Base-by-base conservation (phyloP, 2,797 vertebrate species). In the Anniella stebbinsi region DNA sequence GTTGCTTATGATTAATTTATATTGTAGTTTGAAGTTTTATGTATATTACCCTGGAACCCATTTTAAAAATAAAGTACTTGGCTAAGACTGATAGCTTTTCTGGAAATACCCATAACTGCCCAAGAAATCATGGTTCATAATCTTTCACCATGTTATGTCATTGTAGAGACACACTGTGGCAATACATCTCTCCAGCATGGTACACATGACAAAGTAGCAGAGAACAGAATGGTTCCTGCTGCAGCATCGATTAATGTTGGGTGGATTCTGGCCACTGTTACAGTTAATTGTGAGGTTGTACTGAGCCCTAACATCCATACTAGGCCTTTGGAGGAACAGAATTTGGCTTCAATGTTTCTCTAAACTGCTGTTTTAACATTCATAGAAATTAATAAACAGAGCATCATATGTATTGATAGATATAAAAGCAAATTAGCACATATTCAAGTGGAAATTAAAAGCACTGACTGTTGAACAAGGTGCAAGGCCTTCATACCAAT, bases 401-500 rank as follows among this genome's bases (percentile, higher is more conserved):
- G 0, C 45, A 70, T 84, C 25, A 38, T 45, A 76, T 60, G 51
- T 41, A 76, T 2, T 38, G 8, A 86, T 86, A 54, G 25, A 63
- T 63, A 41, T 8, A 54, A 85, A 60, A 60, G 1, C 51, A 18
- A 84, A 84, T 13, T 51, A 69, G 23, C 23, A 36, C 41, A 67
- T 3, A 18, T 51, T 78, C 41, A 9, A 51, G 15, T 11, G 33
- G 33, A 80, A 78, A 78, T 80, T 69, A 80, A 76, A 80, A 45
- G 21, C 7, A 80, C 6, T 69, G 45, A 10, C 69, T 69, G 23
- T 12, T 25, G 33, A 69, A 80, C 51, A 51, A 81, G 48, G 10
- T 77, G 6, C 23, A 51, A 36, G 51, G 8, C 13, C 57, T 54
- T 75, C 36, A 73, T 94, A 93, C 91, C 82, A 33, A 93, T 95